Conservation (phyloP, 2,888 invertebrate genomes). For the Hydroisotoma schaefferi region DNA sequence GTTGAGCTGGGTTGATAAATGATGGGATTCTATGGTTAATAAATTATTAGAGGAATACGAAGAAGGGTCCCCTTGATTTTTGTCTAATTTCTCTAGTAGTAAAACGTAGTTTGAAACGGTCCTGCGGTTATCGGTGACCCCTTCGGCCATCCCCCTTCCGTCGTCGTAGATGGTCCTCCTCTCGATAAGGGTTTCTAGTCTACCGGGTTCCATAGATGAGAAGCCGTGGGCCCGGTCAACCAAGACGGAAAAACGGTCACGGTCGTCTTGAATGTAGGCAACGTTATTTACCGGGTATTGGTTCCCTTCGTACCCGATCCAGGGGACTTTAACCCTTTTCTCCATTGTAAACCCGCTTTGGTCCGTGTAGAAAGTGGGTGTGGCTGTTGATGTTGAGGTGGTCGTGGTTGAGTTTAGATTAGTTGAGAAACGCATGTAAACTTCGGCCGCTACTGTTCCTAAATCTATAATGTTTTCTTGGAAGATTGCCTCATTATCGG, state of each 20-base stretch:
- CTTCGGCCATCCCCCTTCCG: constrained; percentile 91
- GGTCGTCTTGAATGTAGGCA: constrained; percentile 76
- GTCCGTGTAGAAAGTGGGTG: constrained; percentile 71
- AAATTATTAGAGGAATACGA: constrained; percentile 52
- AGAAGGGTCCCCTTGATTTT: constrained; percentile 48
- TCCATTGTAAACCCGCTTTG: constrained; percentile 91
- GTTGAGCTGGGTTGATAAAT: constrained; percentile 69
- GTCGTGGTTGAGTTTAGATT: constrained; percentile 71
- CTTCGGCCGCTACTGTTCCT: constrained; percentile 61
- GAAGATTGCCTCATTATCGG: constrained; percentile 70
- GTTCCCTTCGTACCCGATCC: constrained; percentile 86
- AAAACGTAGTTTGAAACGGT: constrained; percentile 81
- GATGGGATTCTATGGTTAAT: constrained; percentile 68
- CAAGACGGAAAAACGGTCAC: constrained; percentile 62
- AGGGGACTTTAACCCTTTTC: constrained; percentile 71
- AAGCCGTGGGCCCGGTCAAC: constrained; percentile 52
- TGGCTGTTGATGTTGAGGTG: not conserved
- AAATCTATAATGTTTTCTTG: constrained; percentile 79
- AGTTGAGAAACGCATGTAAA: constrained; percentile 85
- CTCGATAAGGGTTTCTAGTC: constrained; percentile 92
- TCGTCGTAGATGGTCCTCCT: constrained; percentile 91
- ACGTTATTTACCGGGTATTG: constrained; percentile 93
- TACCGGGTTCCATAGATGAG: constrained; percentile 80
- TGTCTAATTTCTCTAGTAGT: constrained; percentile 65
- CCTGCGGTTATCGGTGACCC: constrained; percentile 83